These are phyloP conservation scores for Nothura maculosa DNA, from an alignment of 2,797 vertebrate species.

Conservation along the genomic window DNA sequence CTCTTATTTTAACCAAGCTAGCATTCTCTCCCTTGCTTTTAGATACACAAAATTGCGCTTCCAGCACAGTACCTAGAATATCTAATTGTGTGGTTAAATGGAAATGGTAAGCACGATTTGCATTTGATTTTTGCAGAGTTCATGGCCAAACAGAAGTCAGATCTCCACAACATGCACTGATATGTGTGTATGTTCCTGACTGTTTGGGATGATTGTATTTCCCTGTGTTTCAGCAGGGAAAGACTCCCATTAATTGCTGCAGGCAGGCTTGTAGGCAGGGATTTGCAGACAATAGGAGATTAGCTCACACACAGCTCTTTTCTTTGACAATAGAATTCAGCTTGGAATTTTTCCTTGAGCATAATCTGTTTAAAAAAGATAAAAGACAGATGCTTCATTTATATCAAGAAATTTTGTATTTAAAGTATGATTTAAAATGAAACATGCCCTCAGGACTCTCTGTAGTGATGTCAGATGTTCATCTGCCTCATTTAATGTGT, in stretches of 20 bases:
- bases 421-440: not conserved
- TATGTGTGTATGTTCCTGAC: not conserved
- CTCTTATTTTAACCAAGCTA: not conserved
- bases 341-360: not conserved
- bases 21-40: not conserved
- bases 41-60: not conserved
- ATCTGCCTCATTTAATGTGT: not conserved
- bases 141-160: not conserved
- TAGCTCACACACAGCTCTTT: not conserved
- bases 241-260: not conserved
- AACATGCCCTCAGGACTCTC: slow-evolving; percentile 30
- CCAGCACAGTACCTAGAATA: not conserved
- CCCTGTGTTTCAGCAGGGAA: not conserved
- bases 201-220: not conserved
- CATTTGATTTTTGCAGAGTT: not conserved
- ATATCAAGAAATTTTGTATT: not conserved
- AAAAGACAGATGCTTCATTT: slow-evolving; percentile 10
- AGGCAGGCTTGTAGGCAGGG: not conserved
- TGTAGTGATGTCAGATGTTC: not conserved
- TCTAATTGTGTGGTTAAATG: not conserved
- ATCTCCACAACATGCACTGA: not conserved
- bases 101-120: not conserved
- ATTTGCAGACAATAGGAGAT: not conserved
- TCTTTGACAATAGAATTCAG: not conserved
- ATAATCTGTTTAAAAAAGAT: slow-evolving; percentile 28